phyloP scores from a whole-genome alignment of 2,113 vertebrate genomes.

The Kryptolebias marmoratus region DNA sequence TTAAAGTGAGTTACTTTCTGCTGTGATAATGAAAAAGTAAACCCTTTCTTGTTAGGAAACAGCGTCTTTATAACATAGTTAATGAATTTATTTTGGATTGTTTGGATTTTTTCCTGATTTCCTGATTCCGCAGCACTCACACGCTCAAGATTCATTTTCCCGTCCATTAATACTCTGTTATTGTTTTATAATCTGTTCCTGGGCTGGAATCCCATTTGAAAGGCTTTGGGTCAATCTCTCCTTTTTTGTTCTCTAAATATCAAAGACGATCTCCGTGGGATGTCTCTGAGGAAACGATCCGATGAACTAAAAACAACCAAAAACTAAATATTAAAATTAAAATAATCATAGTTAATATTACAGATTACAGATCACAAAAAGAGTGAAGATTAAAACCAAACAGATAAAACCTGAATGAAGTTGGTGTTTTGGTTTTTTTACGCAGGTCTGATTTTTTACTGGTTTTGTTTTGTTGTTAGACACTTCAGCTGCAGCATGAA shows the following conservation, averaged over 20 bases:
- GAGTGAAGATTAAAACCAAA: too few relatives aligned
- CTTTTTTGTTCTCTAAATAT: slow-evolving; percentile 9
- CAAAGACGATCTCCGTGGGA: background rate
- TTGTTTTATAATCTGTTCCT: slow-evolving; percentile 22
- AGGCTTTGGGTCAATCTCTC: slow-evolving; percentile 32
- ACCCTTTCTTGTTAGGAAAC: too few relatives aligned
- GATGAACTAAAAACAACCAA: background rate
- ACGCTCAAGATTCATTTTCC: slow-evolving; percentile 8
- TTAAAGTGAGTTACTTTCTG: too few relatives aligned
- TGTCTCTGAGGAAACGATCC: background rate
- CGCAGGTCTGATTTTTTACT: too few relatives aligned
- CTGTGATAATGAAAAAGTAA: too few relatives aligned
- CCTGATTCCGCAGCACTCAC: background rate
- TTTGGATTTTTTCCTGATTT: background rate
- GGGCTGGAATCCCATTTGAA: slow-evolving; percentile 32
- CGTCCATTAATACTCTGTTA: slow-evolving; percentile 3
- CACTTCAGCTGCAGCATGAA: background rate
- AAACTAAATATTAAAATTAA: background rate
- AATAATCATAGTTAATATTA: background rate
- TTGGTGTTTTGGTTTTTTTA: too few relatives aligned
- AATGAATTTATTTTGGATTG: background rate
- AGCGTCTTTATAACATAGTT: too few relatives aligned
- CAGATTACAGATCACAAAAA: too few relatives aligned
- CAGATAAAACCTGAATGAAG: too few relatives aligned
- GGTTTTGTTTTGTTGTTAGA: too few relatives aligned